Percentiles rank a stretch among this genome's conserved stretches.
phyloP scores from a whole-genome alignment of 2,113 vertebrate genomes.

The Dasyurus viverrinus region DNA sequence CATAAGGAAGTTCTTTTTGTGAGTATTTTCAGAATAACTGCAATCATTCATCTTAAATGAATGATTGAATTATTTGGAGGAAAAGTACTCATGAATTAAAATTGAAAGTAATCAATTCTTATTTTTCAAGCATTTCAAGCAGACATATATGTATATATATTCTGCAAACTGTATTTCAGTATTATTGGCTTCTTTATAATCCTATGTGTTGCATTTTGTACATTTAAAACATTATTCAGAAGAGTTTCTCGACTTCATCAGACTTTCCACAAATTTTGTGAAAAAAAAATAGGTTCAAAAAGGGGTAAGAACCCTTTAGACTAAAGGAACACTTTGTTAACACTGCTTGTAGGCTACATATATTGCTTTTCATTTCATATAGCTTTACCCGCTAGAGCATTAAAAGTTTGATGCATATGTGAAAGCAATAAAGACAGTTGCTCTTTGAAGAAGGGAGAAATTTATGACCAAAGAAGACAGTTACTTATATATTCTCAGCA shows the following conservation, averaged over 20 bases:
- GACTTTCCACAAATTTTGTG: neutral
- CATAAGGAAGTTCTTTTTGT: neutral
- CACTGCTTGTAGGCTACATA: neutral
- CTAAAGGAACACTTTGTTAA: neutral
- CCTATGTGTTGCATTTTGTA: neutral
- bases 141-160: neutral
- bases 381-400: slow-evolving; percentile 39
- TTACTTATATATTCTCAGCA: slow-evolving; percentile 69
- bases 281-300: neutral
- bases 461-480: slow-evolving; percentile 21
- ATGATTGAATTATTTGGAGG: neutral
- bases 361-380: slow-evolving; percentile 5
- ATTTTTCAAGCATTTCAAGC: neutral
- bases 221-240: neutral
- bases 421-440: slow-evolving; percentile 63
- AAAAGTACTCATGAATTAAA: neutral
- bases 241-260: neutral
- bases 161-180: neutral
- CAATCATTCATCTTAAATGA: neutral
- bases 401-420: slow-evolving; percentile 74
- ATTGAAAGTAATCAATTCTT: neutral
- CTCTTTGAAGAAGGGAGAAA: neutral
- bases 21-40: neutral
- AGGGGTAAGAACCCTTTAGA: neutral
- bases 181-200: neutral